phyloP scores from a whole-genome alignment of 1,140 invertebrate genomes.

The Oedothorax gibbosus region DNA sequence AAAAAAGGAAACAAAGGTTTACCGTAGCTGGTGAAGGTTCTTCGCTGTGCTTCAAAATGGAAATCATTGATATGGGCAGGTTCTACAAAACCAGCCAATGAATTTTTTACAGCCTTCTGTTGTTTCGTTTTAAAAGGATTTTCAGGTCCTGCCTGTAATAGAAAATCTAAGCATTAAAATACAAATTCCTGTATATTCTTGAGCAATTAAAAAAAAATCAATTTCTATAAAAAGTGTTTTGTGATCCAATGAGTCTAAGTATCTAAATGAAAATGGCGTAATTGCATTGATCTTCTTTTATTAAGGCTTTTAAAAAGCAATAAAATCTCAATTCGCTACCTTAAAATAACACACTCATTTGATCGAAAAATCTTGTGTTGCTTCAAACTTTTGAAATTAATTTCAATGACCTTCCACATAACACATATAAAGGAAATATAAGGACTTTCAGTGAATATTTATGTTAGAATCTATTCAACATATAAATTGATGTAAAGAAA shows the following conservation, averaged over 20 bases:
- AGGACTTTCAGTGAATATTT: not conserved
- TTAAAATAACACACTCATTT: no score
- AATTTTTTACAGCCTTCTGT: slow-evolving; percentile 88
- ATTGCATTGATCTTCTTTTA: no score
- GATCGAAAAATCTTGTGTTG: no score
- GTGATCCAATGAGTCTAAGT: no score
- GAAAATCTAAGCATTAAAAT: no score
- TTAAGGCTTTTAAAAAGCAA: no score
- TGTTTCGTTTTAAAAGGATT: slow-evolving; percentile 93
- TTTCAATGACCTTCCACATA: not conserved
- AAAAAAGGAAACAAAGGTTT: not conserved
- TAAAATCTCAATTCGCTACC: no score
- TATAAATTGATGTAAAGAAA: no score
- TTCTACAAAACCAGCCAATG: slow-evolving; percentile 94
- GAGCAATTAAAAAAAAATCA: no score
- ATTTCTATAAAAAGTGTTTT: no score
- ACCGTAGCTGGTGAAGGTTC: slow-evolving; percentile 80
- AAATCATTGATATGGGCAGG: slow-evolving; percentile 95
- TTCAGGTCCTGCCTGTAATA: slow-evolving; percentile 76
- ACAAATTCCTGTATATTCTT: no score
- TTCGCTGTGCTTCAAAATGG: slow-evolving; percentile 97
- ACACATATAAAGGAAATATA: not conserved
- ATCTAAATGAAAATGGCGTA: no score
- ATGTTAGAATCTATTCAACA: not conserved
- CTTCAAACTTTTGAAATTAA: not conserved